A percentile compares a stretch with the other conserved stretches of the same genome.
phyloP scores from a whole-genome alignment of 2,888 invertebrate genomes.

The Melipona beecheii region DNA sequence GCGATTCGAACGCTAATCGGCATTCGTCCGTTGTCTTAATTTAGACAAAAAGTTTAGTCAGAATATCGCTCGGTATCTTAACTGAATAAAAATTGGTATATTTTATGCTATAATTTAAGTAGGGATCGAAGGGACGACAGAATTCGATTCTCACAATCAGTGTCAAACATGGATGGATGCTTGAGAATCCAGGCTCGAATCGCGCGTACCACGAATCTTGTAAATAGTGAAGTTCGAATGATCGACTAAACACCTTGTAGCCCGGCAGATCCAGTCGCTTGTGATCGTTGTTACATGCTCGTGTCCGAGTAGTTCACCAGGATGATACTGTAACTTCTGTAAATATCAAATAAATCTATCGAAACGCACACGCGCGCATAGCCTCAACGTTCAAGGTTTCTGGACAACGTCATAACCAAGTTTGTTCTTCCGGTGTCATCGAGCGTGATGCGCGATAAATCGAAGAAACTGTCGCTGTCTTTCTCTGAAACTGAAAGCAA shows the following conservation, averaged over 20 bases:
- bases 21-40: background rate
- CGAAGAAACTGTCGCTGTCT: background rate
- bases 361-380: background rate
- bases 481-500: background rate
- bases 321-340: constrained; percentile 71
- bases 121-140: background rate
- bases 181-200: background rate
- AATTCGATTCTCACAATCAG: background rate
- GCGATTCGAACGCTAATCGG: constrained; percentile 3
- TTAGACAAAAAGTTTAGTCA: constrained; percentile 1
- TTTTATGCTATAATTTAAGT: background rate
- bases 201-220: constrained; percentile 24
- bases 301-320: constrained; percentile 50
- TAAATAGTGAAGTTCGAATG: constrained; percentile 28
- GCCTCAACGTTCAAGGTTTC: background rate
- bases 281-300: constrained; percentile 34
- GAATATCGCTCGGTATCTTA: background rate
- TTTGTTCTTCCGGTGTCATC: constrained; percentile 21
- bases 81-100: background rate
- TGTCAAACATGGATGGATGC: background rate
- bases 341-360: constrained; percentile 71
- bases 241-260: constrained; percentile 18
- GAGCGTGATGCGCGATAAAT: background rate
- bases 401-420: constrained; percentile 17
- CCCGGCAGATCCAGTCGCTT: constrained; percentile 20